phyloP scores from a whole-genome alignment of 2,888 invertebrate species.

The Sericinus montela region DNA sequence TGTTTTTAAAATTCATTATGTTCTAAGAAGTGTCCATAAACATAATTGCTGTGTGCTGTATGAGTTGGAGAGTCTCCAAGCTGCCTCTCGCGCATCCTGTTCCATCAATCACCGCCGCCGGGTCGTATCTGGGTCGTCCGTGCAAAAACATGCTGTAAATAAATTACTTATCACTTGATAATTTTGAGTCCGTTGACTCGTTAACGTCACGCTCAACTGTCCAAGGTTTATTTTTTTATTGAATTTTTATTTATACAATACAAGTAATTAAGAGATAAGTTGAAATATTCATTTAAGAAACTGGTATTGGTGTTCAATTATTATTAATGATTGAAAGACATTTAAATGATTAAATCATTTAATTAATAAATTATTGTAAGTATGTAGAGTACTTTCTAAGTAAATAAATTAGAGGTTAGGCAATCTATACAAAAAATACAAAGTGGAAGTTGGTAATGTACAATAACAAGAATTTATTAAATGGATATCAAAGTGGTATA shows the following conservation, averaged over 20 bases:
- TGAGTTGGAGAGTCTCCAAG: conserved; percentile 21
- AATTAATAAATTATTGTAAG: too few species aligned
- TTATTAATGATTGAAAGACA: too few species aligned
- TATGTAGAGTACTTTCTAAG: too few species aligned
- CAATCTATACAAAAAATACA: too few species aligned
- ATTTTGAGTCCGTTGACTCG: conserved; percentile 45
- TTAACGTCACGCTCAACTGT: conserved; percentile 28
- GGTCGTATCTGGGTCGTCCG: conserved; percentile 37
- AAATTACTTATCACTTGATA: conserved; percentile 41
- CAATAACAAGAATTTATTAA: too few species aligned
- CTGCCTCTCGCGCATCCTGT: conserved; percentile 34
- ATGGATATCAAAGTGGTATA: too few species aligned
- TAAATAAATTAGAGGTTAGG: too few species aligned
- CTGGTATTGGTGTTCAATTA: too few species aligned
- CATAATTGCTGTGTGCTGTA: conserved; percentile 23
- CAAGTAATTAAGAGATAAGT: neutral
- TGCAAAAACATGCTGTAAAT: conserved; percentile 37
- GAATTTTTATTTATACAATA: conserved; percentile 12
- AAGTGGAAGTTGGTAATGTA: too few species aligned
- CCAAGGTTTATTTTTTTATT: conserved; percentile 23
- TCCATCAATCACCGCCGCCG: conserved; percentile 38
- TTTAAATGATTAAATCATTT: too few species aligned
- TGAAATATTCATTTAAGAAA: neutral
- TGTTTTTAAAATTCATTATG: conserved; percentile 16
- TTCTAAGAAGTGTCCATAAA: conserved; percentile 12